Evolutionary conservation across 2,113 vertebrate species (phyloP).

Genomic region (Nyctereutes procyonoides): DNA sequence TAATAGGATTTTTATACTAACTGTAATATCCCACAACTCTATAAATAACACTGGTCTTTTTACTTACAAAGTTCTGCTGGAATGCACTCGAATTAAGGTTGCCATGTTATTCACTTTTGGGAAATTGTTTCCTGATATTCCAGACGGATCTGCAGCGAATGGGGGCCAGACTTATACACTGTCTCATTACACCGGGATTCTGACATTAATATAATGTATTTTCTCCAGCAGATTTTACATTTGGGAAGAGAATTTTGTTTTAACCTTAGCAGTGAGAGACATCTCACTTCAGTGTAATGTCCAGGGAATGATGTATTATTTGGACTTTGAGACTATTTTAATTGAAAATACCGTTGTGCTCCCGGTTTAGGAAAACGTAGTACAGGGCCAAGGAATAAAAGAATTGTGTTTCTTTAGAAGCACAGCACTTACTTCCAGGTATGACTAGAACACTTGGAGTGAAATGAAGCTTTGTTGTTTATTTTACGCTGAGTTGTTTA

Average conservation of each 20-base stretch:
- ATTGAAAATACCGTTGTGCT: not conserved
- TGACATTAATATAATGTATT: not conserved
- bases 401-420: not conserved
- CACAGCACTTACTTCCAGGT: not conserved
- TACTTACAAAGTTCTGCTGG: not conserved
- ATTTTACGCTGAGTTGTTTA: not conserved
- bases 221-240: constrained; percentile 17
- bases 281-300: not conserved
- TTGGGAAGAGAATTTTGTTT: constrained; percentile 58
- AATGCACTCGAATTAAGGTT: constrained; percentile 1
- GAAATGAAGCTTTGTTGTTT: not conserved
- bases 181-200: not conserved
- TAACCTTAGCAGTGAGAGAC: not conserved
- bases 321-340: constrained; percentile 18
- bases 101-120: not conserved
- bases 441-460: not conserved
- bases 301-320: constrained; percentile 4
- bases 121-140: constrained; percentile 39
- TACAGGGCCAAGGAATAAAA: not conserved
- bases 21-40: not conserved
- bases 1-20: not conserved
- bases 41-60: not conserved
- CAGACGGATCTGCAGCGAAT: constrained; percentile 5
- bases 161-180: not conserved
- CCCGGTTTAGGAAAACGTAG: not conserved